phyloP scores from a whole-genome alignment of 2,888 invertebrate genomes.

The Volucella zonaria region DNA sequence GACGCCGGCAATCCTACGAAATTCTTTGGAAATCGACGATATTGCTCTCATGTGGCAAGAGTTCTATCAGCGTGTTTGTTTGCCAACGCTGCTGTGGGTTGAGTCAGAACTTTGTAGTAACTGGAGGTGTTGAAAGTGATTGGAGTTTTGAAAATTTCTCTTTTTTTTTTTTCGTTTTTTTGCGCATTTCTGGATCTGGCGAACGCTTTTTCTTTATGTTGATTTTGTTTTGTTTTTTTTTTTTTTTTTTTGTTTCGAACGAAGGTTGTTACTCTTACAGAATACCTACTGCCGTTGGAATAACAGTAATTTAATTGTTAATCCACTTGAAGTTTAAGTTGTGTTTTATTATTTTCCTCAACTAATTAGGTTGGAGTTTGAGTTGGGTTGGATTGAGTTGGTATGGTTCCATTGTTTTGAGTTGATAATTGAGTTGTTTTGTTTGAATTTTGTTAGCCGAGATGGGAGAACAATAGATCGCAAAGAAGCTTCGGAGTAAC shows the following conservation, averaged over 20 bases:
- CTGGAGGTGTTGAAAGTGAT: slow-evolving; percentile 30
- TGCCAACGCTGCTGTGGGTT: slow-evolving; percentile 26
- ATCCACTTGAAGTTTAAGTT: slow-evolving; percentile 18
- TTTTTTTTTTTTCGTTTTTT: not conserved
- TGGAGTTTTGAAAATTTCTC: slow-evolving; percentile 20
- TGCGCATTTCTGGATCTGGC: not conserved
- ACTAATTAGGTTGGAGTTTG: slow-evolving; percentile 20
- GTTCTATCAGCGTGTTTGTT: not conserved
- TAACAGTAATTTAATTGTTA: slow-evolving; percentile 27
- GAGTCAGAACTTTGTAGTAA: slow-evolving; percentile 25
- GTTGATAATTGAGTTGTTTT: slow-evolving; percentile 24
- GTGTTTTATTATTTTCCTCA: slow-evolving; percentile 16
- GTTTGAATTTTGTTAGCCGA: slow-evolving; percentile 1
- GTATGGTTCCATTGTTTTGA: slow-evolving; percentile 19
- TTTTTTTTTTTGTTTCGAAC: slow-evolving; percentile 2
- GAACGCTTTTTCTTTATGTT: too few relatives aligned
- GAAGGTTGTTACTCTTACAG: slow-evolving; percentile 14
- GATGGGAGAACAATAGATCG: slow-evolving; percentile 24
- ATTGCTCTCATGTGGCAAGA: slow-evolving; percentile 20
- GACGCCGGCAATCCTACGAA: slow-evolving; percentile 23
- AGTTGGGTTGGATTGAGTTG: slow-evolving; percentile 10
- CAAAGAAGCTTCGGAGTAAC: slow-evolving; percentile 10
- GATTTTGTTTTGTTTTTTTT: too few relatives aligned
- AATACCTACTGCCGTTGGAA: not conserved
- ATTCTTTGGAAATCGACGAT: slow-evolving; percentile 20